Percentiles rank a stretch among this genome's conserved stretches.
Conservation (phyloP, 1,140 invertebrate genomes). For the Myzus persicae region DNA sequence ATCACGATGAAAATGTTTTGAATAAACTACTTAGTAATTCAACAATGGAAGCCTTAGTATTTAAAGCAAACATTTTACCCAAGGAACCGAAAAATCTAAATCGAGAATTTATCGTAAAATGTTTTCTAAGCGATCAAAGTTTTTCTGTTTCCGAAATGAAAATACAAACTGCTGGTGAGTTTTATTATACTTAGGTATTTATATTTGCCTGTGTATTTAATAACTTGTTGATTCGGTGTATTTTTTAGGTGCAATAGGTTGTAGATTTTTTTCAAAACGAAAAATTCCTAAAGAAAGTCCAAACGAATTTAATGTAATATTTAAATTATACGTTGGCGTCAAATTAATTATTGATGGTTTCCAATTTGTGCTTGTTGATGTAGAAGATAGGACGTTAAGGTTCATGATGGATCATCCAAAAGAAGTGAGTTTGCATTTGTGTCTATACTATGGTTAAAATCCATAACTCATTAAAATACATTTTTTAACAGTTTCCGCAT, state of each 20-base stretch:
- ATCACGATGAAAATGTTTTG: not conserved
- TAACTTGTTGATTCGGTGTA: not conserved
- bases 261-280: slow-evolving; percentile 46
- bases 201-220: not conserved
- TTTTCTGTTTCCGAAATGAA: slow-evolving; percentile 44
- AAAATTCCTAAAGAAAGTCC: not conserved
- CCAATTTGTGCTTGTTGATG: slow-evolving; percentile 22
- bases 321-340: slow-evolving; percentile 17
- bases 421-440: not conserved
- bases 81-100: not conserved
- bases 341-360: slow-evolving; percentile 36
- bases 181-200: not conserved
- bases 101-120: slow-evolving; percentile 38
- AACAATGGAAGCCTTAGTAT: slow-evolving; percentile 20
- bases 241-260: slow-evolving; percentile 25
- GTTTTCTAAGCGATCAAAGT: slow-evolving; percentile 28
- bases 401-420: slow-evolving; percentile 52
- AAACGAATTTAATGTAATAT: not conserved
- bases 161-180: not conserved
- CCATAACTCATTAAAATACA: not conserved
- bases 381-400: slow-evolving; percentile 29
- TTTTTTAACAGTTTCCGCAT: slow-evolving; percentile 30
- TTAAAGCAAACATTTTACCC: slow-evolving; percentile 28
- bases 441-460: not conserved
- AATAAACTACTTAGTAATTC: not conserved